Evolutionary conservation across 2,888 invertebrate species (phyloP), one percentile per base, ranked within the genome.

Genomic region (Drosophila mercatorum): DNA sequence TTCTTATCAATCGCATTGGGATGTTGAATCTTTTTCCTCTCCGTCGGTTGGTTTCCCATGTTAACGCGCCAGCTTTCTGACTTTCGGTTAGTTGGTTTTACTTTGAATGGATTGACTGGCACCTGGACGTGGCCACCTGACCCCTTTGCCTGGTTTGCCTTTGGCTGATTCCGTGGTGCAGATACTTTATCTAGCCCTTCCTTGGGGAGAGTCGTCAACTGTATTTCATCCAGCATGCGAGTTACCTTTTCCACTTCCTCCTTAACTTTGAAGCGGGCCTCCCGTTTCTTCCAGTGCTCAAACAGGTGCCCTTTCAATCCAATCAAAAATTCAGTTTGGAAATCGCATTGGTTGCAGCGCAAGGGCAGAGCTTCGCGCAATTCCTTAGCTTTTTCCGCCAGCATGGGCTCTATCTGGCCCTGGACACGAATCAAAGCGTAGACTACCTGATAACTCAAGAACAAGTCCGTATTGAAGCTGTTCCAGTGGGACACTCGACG

Each of bases 391-490:
- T 62, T 52, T 22, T 72, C 70, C 0, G 28, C 43, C 0, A 56
- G 3, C 34, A 84, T 40, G 12, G 69, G 46, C 5, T 83, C 69
- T 26, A 89, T 66, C 28, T 28, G 53, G 2, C 81, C 89, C 26
- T 64, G 57, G 4, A 60, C 8, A 8, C 52, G 31, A 6, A 84
- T 36, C 49, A 75, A n/a, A 0, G 65, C 69, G n/a, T 81, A 78
- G 1, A 40, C 74, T 14, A 59, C 57, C 44, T 70, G 69, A 38
- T 68, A 75, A 5, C 64, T 74, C 0, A 89, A 11, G 12, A 84
- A 84, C 0, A 89, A 6, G 12, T 74, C 69, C 2, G 84, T 76
- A 38, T 85, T 59, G n/a, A 87, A 85, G n/a, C 76, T 69, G n/a
- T 78, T 81, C 87, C 89, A 89, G 40, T 89, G 89, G 0, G 1